Percentiles rank a stretch among this genome's conserved stretches.
Evolutionary conservation across 2,113 vertebrate genomes (phyloP).

Genomic region (Sciurus niger): DNA sequence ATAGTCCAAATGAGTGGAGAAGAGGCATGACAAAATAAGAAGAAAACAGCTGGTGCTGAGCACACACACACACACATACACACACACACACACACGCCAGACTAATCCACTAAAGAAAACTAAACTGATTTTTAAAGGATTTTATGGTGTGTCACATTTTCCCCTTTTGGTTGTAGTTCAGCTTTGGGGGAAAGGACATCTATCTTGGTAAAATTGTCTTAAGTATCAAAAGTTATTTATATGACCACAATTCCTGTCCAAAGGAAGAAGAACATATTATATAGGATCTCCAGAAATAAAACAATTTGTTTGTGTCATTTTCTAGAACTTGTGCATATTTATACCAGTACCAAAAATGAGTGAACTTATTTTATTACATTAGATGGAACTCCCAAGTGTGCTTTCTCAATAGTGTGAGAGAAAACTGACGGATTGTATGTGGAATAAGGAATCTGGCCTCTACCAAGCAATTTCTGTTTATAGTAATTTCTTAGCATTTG

Average conservation of each 20-base stretch:
- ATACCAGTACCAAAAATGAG: not conserved
- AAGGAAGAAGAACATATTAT: not conserved
- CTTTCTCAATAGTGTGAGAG: not conserved
- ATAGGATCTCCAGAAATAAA: not conserved
- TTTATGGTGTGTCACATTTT: not conserved
- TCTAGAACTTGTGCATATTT: not conserved
- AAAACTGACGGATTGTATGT: not conserved
- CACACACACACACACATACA: not conserved
- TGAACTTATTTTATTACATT: constrained; percentile 19
- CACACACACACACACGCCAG: not conserved
- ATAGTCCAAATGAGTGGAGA: not conserved
- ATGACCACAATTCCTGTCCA: not conserved
- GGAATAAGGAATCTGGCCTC: not conserved
- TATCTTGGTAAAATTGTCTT: not conserved
- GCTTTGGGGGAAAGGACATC: not conserved
- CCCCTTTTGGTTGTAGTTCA: not conserved
- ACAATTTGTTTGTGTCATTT: not conserved
- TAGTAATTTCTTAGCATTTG: not conserved
- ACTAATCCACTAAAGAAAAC: not conserved
- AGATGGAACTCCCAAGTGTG: not conserved
- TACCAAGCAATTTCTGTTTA: constrained; percentile 17
- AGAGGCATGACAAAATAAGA: not conserved
- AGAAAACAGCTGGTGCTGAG: not conserved
- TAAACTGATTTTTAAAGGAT: not conserved
- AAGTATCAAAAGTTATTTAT: not conserved